phyloP scores from a whole-genome alignment of 2,113 vertebrate species.

The Mesembrinibis cayennensis region DNA sequence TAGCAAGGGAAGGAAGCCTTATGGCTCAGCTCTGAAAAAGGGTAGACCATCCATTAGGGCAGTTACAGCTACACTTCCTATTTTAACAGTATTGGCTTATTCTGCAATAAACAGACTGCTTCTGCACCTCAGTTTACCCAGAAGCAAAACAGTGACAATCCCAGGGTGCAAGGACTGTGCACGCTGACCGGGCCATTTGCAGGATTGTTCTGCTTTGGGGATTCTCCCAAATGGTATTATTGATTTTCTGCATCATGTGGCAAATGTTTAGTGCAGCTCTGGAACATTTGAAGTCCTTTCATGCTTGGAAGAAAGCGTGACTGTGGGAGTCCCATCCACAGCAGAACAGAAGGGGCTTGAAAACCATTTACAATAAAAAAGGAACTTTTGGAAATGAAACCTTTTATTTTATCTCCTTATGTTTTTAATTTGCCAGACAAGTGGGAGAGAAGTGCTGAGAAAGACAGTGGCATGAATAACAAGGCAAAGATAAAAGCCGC shows the following conservation, averaged over 20 bases:
- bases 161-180: neutral
- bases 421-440: constrained; percentile 43
- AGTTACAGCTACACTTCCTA: neutral
- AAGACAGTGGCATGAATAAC: neutral
- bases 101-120: neutral
- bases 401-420: constrained; percentile 26
- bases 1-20: neutral
- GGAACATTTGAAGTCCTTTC: neutral
- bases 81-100: neutral
- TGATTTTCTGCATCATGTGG: neutral
- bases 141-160: neutral
- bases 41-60: neutral
- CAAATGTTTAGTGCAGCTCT: neutral
- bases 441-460: constrained; percentile 28
- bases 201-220: neutral
- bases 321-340: constrained; percentile 19
- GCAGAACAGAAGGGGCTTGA: neutral
- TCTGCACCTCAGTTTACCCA: neutral
- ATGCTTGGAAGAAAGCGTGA: neutral
- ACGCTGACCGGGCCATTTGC: neutral
- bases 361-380: neutral
- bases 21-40: neutral
- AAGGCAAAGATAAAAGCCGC: constrained; percentile 26
- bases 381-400: neutral
- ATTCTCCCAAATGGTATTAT: neutral